Evolutionary conservation across 2,888 invertebrate genomes (phyloP).

Genomic region (Hydrotaea cyrtoneurina): DNA sequence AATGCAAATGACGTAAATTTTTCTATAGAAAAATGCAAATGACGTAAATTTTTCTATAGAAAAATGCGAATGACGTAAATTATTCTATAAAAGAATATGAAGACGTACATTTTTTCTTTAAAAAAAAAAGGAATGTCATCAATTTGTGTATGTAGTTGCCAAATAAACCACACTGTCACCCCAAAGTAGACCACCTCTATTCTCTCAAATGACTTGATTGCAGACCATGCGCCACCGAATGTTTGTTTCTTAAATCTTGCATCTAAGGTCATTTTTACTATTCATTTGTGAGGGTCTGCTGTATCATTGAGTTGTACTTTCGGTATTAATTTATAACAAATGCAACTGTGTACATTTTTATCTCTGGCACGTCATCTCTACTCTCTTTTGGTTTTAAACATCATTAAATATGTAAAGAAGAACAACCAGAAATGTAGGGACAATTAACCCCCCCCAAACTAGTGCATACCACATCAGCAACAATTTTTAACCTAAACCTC

Average conservation of each 20-base stretch:
- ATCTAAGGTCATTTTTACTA: constrained; percentile 34
- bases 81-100: too few relatives aligned
- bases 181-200: not conserved
- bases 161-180: not conserved
- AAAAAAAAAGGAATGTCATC: too few relatives aligned
- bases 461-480: constrained; percentile 44
- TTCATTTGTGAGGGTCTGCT: constrained; percentile 35
- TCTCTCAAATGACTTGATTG: not conserved
- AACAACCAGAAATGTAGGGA: constrained; percentile 29
- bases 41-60: too few relatives aligned
- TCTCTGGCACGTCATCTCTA: constrained; percentile 60
- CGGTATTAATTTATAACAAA: constrained; percentile 61
- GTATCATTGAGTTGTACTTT: constrained; percentile 49
- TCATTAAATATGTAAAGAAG: constrained; percentile 62
- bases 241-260: not conserved
- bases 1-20: too few relatives aligned
- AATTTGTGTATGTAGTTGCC: too few relatives aligned
- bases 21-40: too few relatives aligned
- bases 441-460: constrained; percentile 42
- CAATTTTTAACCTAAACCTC: constrained; percentile 24
- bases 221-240: constrained; percentile 8
- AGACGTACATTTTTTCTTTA: too few relatives aligned
- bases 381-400: constrained; percentile 24
- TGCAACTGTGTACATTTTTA: constrained; percentile 62
- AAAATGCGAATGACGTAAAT: too few relatives aligned